A percentile compares a stretch with the other conserved stretches of the same genome.
These are phyloP conservation scores for Talpa occidentalis DNA, from an alignment of 2,113 vertebrate species.

Conservation along the genomic window DNA sequence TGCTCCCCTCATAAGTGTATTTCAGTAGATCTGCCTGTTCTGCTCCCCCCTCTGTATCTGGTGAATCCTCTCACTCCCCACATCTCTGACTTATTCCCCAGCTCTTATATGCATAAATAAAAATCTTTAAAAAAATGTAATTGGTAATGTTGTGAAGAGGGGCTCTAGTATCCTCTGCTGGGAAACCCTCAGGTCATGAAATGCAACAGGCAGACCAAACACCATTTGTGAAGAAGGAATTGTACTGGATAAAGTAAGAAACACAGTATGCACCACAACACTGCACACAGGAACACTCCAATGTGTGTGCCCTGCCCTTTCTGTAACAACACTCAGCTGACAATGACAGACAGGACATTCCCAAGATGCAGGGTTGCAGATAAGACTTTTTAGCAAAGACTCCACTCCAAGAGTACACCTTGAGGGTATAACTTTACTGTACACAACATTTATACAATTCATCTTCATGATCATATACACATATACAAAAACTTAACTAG, in stretches of 20 bases:
- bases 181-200: constrained; percentile 42
- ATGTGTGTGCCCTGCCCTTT: neutral
- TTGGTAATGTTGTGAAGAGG: neutral
- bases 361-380: neutral
- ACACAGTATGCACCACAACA: neutral
- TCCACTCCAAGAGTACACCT: neutral
- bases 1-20: too few species aligned
- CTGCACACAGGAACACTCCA: neutral
- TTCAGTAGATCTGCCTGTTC: too few species aligned
- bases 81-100: too few species aligned
- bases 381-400: constrained; percentile 60
- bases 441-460: constrained; percentile 70
- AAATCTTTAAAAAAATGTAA: constrained; percentile 48
- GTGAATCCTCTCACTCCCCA: too few species aligned
- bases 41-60: too few species aligned
- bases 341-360: constrained; percentile 39
- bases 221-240: neutral
- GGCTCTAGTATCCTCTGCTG: constrained; percentile 5
- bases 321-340: neutral
- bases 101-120: too few species aligned
- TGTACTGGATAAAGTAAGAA: neutral
- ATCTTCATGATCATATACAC: constrained; percentile 70
- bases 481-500: constrained; percentile 70
- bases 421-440: neutral
- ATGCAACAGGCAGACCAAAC: constrained; percentile 61